Evolutionary conservation across 35 echinoderm and acorn worm species (phyloP), one percentile per base, ranked within the genome.

Genomic region (Apostichopus parvimensis): DNA sequence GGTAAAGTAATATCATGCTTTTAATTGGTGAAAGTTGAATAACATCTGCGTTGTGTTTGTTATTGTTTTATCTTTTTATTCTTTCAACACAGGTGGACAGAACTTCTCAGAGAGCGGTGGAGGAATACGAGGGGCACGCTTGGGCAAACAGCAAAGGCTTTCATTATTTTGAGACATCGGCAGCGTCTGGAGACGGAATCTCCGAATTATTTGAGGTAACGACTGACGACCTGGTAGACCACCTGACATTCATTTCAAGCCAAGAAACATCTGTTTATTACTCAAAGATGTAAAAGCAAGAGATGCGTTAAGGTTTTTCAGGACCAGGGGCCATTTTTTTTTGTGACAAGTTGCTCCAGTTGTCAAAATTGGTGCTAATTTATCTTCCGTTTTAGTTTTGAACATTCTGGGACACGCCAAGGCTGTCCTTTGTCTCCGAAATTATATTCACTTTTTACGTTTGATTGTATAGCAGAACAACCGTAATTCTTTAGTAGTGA

Each of bases 121-220:
- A 99, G 70, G 95, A 96, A 14, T 54, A 77, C 12, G 97, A 99
- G 83, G 97, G 97, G 0, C 86, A 93, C 52, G 87, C 95, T 1
- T 99, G 97, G 97, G 97, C 97, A 17, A 95, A 99, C 34, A 73
- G 79, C 20, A 96, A 96, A 77, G 97, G 97, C 13, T 95, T 99
- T 26, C 97, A 94, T 86, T 99, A 99, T 79, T 99, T 99, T 95
- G 97, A 99, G 57, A 99, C 97, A 2, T 99, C 97, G 61, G 97
- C 97, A 21, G 91, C 89, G 6, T 91, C 95, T 11, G 97, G 97
- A 15, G 91, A 96, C 20, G 97, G 97, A 26, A 90, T 99, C 17
- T 54, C 15, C 79, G 93, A 96, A 10, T 88, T 96, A 80, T 99
- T 99, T 80, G 52, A 92, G 82, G 96, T 98, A 91, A 26, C 23